Base-by-base conservation (phyloP, 2,888 invertebrate species). In the Ennomos erosarius region DNA sequence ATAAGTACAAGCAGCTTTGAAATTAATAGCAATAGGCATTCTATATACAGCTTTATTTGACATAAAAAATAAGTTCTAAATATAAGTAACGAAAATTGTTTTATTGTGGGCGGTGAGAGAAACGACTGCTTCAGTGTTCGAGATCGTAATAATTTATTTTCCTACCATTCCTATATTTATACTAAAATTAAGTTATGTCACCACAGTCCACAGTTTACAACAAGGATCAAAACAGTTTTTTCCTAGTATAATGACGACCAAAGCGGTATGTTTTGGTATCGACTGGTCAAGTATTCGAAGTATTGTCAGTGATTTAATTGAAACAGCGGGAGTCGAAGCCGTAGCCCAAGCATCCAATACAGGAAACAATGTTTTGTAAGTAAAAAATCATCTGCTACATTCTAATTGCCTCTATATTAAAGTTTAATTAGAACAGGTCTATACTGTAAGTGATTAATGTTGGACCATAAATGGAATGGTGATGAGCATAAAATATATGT, bases 271-370 rank as follows among this genome's bases (percentile, higher is more conserved):
- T 90, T 88, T 87, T 86, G 85, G 87, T 86, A 81, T 80, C 71
- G 83, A 81, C 82, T 82, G 82, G 79, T 78, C 84, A 81, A 84
- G 84, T 81, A 89, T 90, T 87, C 81, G 75, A 87, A 87, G 88
- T 88, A 91, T 89, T 91, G 91, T 90, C 88, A 87, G 90, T 86
- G 86, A 84, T 88, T 88, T 91, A 92, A 92, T 91, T 90, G 91
- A 91, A 92, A 92, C 92, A 91, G 92, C 91, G 76, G 91, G 91
- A 82, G 87, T 75, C 83, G 65, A 73, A 69, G 69, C 75, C 81
- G 73, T 59, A 75, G 72, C 70, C 70, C 76, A 77, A 77, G 81
- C 81, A 76, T 77, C 70, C 71, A 68, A 79, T 78, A 82, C 83
- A 84, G 83, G 83, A 89, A 88, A 88, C 88, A 90, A 87, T 86